A percentile compares a stretch with the other conserved stretches of the same genome.
Conservation (phyloP, 2,113 vertebrate species). For the Hippolais icterina region DNA sequence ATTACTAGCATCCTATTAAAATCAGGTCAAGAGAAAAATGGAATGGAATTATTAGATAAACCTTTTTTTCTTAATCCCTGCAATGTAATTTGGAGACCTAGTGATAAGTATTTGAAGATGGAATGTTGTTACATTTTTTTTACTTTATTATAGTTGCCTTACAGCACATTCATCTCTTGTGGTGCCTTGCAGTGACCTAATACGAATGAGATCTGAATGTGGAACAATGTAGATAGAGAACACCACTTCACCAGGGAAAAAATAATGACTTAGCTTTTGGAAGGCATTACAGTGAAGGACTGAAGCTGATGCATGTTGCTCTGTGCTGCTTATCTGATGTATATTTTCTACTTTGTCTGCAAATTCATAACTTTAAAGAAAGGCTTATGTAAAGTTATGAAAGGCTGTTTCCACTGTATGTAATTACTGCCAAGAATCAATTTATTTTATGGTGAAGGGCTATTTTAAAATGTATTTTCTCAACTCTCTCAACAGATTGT, state of each 20-base stretch:
- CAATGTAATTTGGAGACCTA: neutral
- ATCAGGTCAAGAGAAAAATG: neutral
- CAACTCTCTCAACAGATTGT: neutral
- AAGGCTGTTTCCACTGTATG: neutral
- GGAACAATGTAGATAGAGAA: neutral
- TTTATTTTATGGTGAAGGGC: neutral
- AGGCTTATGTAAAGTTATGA: neutral
- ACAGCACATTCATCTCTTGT: neutral
- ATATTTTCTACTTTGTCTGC: neutral
- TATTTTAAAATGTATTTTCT: constrained; percentile 18
- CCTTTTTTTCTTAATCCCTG: neutral
- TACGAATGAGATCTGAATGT: neutral
- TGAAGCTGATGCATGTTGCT: neutral
- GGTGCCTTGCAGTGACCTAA: neutral
- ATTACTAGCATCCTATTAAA: neutral
- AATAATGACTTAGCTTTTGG: neutral
- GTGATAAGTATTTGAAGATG: neutral
- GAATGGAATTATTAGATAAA: neutral
- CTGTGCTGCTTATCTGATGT: neutral
- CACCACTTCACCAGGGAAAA: neutral
- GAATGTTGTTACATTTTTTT: neutral
- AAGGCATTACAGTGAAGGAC: neutral
- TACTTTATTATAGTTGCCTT: neutral
- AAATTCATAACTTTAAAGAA: neutral
- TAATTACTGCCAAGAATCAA: neutral